These are phyloP conservation scores for Thyatira batis DNA, from an alignment of 2,888 invertebrate genomes.

Conservation along the genomic window DNA sequence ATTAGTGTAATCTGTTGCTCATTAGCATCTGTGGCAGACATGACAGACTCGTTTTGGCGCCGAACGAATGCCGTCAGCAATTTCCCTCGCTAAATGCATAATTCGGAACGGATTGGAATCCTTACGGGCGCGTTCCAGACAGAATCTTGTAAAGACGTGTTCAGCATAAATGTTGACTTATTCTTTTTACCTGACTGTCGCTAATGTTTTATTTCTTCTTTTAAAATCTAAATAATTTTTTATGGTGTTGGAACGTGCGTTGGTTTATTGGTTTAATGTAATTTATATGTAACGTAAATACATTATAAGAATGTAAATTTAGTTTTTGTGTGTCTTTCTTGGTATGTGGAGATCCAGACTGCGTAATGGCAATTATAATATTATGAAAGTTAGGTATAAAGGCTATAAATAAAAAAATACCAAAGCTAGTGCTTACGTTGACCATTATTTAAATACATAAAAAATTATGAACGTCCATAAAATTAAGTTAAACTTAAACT, in stretches of 20 bases:
- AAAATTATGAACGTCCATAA: neutral
- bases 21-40: conserved; percentile 9
- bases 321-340: too few species aligned
- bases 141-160: neutral
- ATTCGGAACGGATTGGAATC: conserved; percentile 33
- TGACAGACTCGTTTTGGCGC: conserved; percentile 32
- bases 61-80: conserved; percentile 44
- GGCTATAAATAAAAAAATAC: too few species aligned
- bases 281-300: too few species aligned
- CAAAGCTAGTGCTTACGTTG: too few species aligned
- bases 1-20: conserved; percentile 25
- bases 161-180: neutral
- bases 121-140: conserved; percentile 2
- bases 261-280: too few species aligned
- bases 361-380: too few species aligned
- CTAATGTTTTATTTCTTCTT: too few species aligned
- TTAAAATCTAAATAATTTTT: too few species aligned
- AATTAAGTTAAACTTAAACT: neutral
- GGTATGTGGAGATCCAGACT: too few species aligned
- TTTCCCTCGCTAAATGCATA: conserved; percentile 46
- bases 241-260: too few species aligned
- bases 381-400: too few species aligned
- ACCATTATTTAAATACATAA: neutral
- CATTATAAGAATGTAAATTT: too few species aligned
- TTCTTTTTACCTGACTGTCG: neutral